Percentiles rank a stretch among this genome's conserved stretches.
These are phyloP conservation scores for Tyto alba DNA, from an alignment of 2,113 vertebrate genomes.

Conservation along the genomic window DNA sequence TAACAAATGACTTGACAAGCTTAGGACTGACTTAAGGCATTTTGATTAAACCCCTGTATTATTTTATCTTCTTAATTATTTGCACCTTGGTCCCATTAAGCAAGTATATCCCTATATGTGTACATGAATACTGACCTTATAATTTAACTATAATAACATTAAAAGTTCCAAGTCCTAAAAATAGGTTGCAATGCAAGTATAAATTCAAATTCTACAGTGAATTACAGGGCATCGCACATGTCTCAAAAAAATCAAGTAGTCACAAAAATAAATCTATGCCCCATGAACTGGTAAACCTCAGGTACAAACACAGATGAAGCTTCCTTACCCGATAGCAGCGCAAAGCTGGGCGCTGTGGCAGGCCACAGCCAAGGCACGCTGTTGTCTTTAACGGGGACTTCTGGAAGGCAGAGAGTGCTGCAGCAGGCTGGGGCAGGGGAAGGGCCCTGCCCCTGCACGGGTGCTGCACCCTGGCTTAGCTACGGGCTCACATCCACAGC, in stretches of 20 bases:
- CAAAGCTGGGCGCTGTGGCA: neutral
- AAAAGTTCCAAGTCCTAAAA: neutral
- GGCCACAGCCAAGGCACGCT: neutral
- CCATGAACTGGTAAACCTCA: rapidly evolving
- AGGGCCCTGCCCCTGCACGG: too few relatives aligned
- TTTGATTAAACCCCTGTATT: neutral
- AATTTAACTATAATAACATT: neutral
- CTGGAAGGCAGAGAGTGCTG: neutral
- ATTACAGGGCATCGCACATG: too few relatives aligned
- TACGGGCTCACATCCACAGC: too few relatives aligned
- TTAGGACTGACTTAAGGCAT: neutral
- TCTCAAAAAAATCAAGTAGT: neutral
- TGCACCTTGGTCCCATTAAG: neutral
- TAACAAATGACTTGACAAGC: neutral
- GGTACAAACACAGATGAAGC: neutral
- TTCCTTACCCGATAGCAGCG: neutral
- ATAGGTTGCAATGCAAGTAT: neutral
- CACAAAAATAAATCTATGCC: too few relatives aligned
- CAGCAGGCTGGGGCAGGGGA: too few relatives aligned
- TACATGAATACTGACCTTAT: neutral
- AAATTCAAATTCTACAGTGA: neutral
- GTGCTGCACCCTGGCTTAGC: too few relatives aligned
- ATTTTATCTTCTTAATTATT: neutral
- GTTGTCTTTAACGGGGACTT: neutral
- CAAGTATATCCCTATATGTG: too few relatives aligned